phyloP scores from a whole-genome alignment of 2,113 vertebrate genomes.

The Xyrauchen texanus region DNA sequence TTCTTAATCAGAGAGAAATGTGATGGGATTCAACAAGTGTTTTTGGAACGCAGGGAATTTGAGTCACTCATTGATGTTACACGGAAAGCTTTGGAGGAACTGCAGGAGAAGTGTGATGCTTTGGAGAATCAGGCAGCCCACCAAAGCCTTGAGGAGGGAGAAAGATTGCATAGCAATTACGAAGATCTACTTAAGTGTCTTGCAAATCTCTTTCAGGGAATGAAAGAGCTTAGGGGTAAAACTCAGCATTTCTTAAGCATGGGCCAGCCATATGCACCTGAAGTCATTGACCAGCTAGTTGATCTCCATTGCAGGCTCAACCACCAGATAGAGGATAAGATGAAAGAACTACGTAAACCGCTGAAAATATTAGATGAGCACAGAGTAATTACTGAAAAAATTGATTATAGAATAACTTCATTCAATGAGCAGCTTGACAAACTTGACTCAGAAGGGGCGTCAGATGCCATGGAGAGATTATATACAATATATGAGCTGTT shows the following conservation, averaged over 20 bases:
- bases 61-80: slow-evolving; percentile 85
- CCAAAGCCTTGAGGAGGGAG: slow-evolving; percentile 71
- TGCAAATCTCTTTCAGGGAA: slow-evolving; percentile 75
- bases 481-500: slow-evolving; percentile 81
- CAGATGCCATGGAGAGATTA: slow-evolving; percentile 78
- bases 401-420: slow-evolving; percentile 75
- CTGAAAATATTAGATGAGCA: slow-evolving; percentile 76
- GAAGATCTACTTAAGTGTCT: slow-evolving; percentile 78
- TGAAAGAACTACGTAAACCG: slow-evolving; percentile 75
- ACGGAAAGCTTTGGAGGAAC: slow-evolving; percentile 80
- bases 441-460: slow-evolving; percentile 78
- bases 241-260: slow-evolving; percentile 87
- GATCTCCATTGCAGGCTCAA: slow-evolving; percentile 76
- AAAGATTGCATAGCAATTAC: slow-evolving; percentile 74
- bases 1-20: slow-evolving; percentile 90
- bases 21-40: slow-evolving; percentile 85
- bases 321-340: slow-evolving; percentile 76
- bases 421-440: slow-evolving; percentile 74
- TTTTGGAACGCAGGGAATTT: slow-evolving; percentile 85
- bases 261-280: slow-evolving; percentile 85
- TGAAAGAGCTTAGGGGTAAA: slow-evolving; percentile 88
- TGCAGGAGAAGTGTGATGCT: slow-evolving; percentile 84
- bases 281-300: slow-evolving; percentile 82
- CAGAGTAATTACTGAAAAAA: slow-evolving; percentile 70
- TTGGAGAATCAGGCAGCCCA: slow-evolving; percentile 78